These are phyloP conservation scores for Polietes domitor DNA, from an alignment of 2,888 invertebrate genomes.

Conservation along the genomic window DNA sequence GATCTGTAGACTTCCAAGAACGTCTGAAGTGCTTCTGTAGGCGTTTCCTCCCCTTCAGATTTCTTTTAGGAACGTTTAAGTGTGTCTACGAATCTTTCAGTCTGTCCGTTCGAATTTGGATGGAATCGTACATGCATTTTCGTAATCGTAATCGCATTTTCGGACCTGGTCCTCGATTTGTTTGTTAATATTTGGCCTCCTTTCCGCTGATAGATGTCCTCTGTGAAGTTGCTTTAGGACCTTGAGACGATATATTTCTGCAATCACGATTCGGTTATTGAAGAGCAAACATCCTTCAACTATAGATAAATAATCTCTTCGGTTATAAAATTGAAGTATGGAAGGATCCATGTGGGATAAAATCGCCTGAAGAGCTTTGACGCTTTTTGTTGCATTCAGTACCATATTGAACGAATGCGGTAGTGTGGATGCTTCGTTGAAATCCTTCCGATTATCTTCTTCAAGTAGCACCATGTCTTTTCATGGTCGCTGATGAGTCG, in stretches of 20 bases:
- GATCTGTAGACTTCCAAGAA: slow-evolving; percentile 33
- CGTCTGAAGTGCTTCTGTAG: slow-evolving; percentile 24
- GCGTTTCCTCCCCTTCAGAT: slow-evolving; percentile 33
- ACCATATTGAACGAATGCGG: slow-evolving; percentile 26
- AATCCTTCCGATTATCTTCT: not conserved
- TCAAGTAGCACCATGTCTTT: not conserved
- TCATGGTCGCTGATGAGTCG: slow-evolving; percentile 51
- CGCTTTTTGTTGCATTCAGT: slow-evolving; percentile 7
- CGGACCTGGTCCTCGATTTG: too few relatives aligned
- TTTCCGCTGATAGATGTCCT: too few relatives aligned
- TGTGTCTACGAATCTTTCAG: slow-evolving; percentile 39
- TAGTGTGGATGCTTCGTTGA: slow-evolving; percentile 10
- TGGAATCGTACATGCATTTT: slow-evolving; percentile 44
- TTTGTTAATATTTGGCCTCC: too few relatives aligned
- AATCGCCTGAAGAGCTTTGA: not conserved
- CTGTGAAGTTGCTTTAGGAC: slow-evolving; percentile 32
- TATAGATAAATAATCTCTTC: not conserved
- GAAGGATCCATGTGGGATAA: not conserved
- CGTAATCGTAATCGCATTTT: too few relatives aligned
- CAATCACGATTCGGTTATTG: not conserved
- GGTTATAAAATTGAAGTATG: not conserved
- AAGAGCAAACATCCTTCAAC: slow-evolving; percentile 16
- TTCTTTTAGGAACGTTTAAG: slow-evolving; percentile 48
- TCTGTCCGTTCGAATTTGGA: slow-evolving; percentile 37
- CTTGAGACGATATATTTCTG: slow-evolving; percentile 1